Conservation (phyloP, 2,113 vertebrate genomes). For the Oxyura jamaicensis region DNA sequence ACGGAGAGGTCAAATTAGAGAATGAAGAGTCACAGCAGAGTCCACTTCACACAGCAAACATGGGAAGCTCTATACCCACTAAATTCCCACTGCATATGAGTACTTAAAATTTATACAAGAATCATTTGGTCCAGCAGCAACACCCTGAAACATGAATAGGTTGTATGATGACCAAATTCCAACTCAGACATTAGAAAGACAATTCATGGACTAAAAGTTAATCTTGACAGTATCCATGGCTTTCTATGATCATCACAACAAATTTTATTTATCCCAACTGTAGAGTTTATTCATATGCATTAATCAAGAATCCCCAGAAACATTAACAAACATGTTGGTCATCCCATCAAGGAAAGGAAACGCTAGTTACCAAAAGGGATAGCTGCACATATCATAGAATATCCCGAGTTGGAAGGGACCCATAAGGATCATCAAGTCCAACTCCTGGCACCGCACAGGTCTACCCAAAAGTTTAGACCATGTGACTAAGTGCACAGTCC, state of each 20-base stretch:
- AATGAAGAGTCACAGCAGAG: neutral
- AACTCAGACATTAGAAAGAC: neutral
- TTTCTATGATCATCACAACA: neutral
- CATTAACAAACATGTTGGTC: neutral
- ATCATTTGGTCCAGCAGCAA: neutral
- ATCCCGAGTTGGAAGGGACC: too few species aligned
- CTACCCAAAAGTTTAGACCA: too few species aligned
- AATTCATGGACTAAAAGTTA: neutral
- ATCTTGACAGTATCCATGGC: neutral
- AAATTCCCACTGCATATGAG: neutral
- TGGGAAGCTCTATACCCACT: neutral
- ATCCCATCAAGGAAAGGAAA: neutral
- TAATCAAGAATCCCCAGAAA: neutral
- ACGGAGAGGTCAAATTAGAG: neutral
- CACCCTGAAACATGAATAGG: neutral
- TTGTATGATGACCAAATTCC: neutral
- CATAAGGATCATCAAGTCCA: too few species aligned
- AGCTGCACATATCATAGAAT: neutral
- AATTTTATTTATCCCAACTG: neutral
- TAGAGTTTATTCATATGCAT: neutral
- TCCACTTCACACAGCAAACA: fast-evolving
- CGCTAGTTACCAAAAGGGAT: neutral
- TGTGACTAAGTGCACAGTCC: too few species aligned
- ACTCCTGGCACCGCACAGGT: too few species aligned
- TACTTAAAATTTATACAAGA: neutral